phyloP scores from a whole-genome alignment of 2,888 invertebrate species.

The Sminthurinus aureus region DNA sequence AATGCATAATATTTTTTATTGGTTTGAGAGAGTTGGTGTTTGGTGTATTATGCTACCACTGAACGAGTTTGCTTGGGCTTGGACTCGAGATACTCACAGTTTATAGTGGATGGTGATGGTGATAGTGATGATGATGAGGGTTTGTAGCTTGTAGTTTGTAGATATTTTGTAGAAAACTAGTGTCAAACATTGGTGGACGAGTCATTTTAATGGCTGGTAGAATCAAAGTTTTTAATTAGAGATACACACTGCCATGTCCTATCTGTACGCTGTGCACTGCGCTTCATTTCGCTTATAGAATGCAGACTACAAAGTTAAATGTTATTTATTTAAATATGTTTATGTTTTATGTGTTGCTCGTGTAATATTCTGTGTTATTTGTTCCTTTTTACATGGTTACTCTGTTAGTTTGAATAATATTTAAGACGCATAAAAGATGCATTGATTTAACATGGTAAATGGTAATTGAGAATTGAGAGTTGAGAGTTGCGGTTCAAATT shows the following conservation, averaged over 20 bases:
- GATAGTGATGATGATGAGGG: too few species aligned
- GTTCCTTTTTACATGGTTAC: not conserved
- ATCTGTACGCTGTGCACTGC: not conserved
- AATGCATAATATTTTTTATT: too few species aligned
- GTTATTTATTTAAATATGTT: too few species aligned
- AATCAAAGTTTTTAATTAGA: conserved; percentile 31
- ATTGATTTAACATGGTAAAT: too few species aligned
- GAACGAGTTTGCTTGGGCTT: conserved; percentile 19
- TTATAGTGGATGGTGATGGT: too few species aligned
- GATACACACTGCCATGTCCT: conserved; percentile 13
- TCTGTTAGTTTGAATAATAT: too few species aligned
- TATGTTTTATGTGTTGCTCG: not conserved
- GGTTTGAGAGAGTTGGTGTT: not conserved
- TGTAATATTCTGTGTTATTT: not conserved
- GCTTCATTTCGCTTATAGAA: conserved; percentile 12
- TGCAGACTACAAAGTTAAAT: too few species aligned
- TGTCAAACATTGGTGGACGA: conserved; percentile 27
- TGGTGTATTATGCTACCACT: not conserved
- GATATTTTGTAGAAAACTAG: conserved; percentile 21
- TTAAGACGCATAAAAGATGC: too few species aligned
- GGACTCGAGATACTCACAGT: too few species aligned
- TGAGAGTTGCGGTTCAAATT: too few species aligned
- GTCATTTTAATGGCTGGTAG: conserved; percentile 24
- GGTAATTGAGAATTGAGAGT: too few species aligned
- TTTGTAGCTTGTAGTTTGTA: not conserved